A percentile compares a stretch with the other conserved stretches of the same genome.
These are phyloP conservation scores for Dasyprocta punctata DNA, from an alignment of 2,113 vertebrate species.

Conservation along the genomic window DNA sequence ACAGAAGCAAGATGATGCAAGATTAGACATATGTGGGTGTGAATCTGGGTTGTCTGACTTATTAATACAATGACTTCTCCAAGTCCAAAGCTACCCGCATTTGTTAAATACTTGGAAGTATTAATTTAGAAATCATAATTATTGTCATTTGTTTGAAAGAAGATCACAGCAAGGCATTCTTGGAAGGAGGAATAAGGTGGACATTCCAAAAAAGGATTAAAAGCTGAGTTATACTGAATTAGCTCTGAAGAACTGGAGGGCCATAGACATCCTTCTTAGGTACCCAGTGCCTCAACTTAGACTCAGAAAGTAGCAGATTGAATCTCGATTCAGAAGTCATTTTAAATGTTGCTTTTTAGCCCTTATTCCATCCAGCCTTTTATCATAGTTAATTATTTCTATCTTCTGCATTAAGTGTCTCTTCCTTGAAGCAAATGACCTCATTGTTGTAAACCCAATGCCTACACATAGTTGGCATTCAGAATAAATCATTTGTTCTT, in stretches of 20 bases:
- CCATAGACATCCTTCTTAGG: neutral
- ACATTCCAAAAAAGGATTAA: neutral
- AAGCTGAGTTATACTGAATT: neutral
- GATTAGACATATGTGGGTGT: neutral
- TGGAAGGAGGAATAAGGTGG: conserved; percentile 12
- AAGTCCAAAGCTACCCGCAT: neutral
- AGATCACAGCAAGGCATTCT: neutral
- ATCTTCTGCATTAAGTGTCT: conserved; percentile 47
- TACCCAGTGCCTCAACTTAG: neutral
- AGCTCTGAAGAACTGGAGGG: conserved; percentile 11
- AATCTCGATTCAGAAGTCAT: conserved; percentile 45
- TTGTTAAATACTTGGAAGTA: neutral
- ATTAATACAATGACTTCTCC: neutral
- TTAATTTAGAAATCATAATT: conserved; percentile 23
- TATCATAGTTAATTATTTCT: conserved; percentile 46
- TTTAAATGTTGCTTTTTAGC: conserved; percentile 50
- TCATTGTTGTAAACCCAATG: conserved; percentile 52
- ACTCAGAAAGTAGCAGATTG: neutral
- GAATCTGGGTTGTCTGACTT: neutral
- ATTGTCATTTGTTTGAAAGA: conserved; percentile 36
- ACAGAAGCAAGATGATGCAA: neutral
- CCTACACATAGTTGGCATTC: neutral
- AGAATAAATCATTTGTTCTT: neutral
- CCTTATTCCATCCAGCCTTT: conserved; percentile 24
- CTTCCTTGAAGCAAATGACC: conserved; percentile 55